Base-by-base conservation (phyloP, 2,888 invertebrate species). In the Drosophila hamatofila region DNA sequence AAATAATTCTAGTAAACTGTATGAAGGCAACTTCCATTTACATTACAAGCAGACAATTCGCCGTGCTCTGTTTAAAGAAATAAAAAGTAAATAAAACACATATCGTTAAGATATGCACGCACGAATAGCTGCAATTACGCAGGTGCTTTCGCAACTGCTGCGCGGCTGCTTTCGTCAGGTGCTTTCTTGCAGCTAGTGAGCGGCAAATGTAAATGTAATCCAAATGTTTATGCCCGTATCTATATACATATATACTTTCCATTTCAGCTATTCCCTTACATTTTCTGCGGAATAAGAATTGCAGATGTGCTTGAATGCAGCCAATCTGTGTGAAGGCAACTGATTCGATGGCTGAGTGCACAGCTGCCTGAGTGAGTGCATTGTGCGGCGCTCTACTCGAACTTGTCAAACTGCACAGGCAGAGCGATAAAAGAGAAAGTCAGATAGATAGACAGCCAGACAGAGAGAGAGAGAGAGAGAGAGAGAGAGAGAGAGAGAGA, bases 261-360 rank as follows among this genome's bases (percentile, higher is more conserved):
- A 25, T 56, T 18, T 54, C 54, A 49, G 27, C 59, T 57, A 56
- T 65, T 51, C 54, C 48, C 61, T 65, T 52, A 52, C 35, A 21
- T 41, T 41, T 58, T 33, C 41, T 21, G 48, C 49, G 42, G 30
- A 65, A 62, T 65, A 57, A 58, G 46, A 73, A 77, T 63, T 61
- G 74, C 42, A 78, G 74, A 58, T 78, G 66, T 74, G 63, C 78
- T 70, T 63, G 56, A 74, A 51, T 61, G 69, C 78, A 64, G 67
- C 60, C 78, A 78, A 70, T 77, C 66, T 66, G 51, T 63, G 62
- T 41, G 41, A 58, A 64, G 63, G 67, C 63, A 71, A 60, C 59
- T 58, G 67, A 72, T 46, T 67, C 67, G 55, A 72, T 58, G 65
- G 68, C 57, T 77, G 65, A 73, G 54, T 73, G 77, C 62, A 68